Evolutionary conservation across 2,888 invertebrate species (phyloP), one percentile per base, ranked within the genome.

Genomic region (Melikaiella ostensackeni): DNA sequence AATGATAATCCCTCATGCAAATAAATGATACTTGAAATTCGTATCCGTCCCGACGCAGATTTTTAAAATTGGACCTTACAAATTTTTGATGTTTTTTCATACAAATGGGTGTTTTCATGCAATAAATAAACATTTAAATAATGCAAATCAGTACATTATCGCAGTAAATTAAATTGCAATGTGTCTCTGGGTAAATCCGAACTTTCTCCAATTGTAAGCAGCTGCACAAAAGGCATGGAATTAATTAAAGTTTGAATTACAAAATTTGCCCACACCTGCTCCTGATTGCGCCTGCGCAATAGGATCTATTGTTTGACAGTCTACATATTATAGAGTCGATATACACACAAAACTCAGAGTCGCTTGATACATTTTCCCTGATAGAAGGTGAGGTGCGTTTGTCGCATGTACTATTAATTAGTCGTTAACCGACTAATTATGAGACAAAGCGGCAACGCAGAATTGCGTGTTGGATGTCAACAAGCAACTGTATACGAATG

Each of bases 201-300:
- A 70, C 30, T 70, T 70, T 70, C 70, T 50, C 30, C 55, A 70
- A 70, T 70, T 70, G 13, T 46, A 70, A 70, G 33, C 70, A 70
- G 70, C n/a, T 50, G 30, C 50, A 70, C 70, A 55, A 70, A 70
- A 46, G 50, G 50, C 70, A 13, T 55, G 33, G 30, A 70, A 55
- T 50, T 70, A 70, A 70, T 70, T 70, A 55, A 70, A 70, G 70
- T 70, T 33, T 50, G 33, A 70, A 70, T 70, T 70, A 55, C 70
- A 70, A 70, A 50, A 70, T 70, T 70, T 33, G 50, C 21, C n/a
- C 50, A 70, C 50, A 50, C 11, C 70, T 50, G 70, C 46, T 70
- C 21, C 50, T 21, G 50, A n/a, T 50, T 3, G 30, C 70, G 46
- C 7, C 27, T 70, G 50, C 50, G 70, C 70, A 70, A 70, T 50